Evolutionary conservation across 2,113 vertebrate genomes (phyloP).

Genomic region (Istiophorus platypterus): DNA sequence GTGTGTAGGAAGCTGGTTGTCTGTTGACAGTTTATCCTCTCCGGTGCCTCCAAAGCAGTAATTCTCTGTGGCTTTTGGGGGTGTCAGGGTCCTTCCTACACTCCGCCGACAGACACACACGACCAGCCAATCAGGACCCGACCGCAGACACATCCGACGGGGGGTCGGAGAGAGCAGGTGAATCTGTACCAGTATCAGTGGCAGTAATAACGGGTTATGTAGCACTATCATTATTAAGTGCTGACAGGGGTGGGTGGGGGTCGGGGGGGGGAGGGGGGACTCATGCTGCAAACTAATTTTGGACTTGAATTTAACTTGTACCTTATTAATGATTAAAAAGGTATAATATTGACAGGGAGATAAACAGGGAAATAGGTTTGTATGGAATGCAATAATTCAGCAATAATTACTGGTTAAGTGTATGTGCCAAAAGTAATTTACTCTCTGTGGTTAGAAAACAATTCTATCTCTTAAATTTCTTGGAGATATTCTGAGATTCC

Average conservation of each 20-base stretch:
- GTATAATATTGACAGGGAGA: slow-evolving; percentile 11
- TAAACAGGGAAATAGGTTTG: slow-evolving; percentile 21
- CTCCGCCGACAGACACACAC: slow-evolving; percentile 9
- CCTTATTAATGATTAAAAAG: slow-evolving; percentile 39
- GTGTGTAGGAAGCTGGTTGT: slow-evolving; percentile 63
- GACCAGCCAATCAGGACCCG: slow-evolving; percentile 17
- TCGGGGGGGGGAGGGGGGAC: slow-evolving; percentile 66
- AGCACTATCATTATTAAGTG: slow-evolving; percentile 59
- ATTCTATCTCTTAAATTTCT: neutral
- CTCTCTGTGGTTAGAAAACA: neutral
- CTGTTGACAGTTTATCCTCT: slow-evolving; percentile 56
- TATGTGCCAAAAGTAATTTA: slow-evolving; percentile 6
- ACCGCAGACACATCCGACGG: slow-evolving; percentile 6
- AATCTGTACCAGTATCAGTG: slow-evolving; percentile 63
- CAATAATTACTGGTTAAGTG: slow-evolving; percentile 14
- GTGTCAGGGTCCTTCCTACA: slow-evolving; percentile 37
- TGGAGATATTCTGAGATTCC: neutral
- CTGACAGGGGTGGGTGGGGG: slow-evolving; percentile 42
- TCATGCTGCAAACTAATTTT: slow-evolving; percentile 65
- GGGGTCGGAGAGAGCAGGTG: slow-evolving; percentile 9
- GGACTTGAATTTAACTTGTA: slow-evolving; percentile 35
- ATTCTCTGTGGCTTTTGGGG: slow-evolving; percentile 50
- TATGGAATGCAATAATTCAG: slow-evolving; percentile 18
- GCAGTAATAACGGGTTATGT: slow-evolving; percentile 71
- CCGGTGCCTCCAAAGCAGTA: slow-evolving; percentile 57